Evolutionary conservation across 2,113 vertebrate species (phyloP), one percentile per base, ranked within the genome.

Genomic region (Dasyprocta punctata): DNA sequence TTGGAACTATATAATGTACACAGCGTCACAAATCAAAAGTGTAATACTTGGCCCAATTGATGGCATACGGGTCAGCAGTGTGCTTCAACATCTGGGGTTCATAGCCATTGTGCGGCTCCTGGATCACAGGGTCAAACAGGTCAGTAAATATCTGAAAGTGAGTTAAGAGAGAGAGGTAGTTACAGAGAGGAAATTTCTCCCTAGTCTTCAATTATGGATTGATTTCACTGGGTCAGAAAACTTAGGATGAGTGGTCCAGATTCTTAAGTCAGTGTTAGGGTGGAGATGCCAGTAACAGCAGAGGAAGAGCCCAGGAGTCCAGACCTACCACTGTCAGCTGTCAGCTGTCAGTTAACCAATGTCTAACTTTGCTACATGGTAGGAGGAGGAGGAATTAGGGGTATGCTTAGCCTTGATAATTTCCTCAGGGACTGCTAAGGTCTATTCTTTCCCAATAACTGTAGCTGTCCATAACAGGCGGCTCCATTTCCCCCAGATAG

Each of bases 91-190:
- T 98, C 44, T 56, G 92, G 17, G 99, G 99, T 92, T 99, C 99
- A 81, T 99, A 99, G 49, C 99, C 99, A 0, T 99, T 99, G 98
- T 99, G 99, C 82, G 99, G 98, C 92, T 99, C 99, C 98, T 98
- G 99, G 94, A 99, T 99, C 97, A 99, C 98, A 0, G 99, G 99
- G 97, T 99, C 98, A 89, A 99, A 98, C 52, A 99, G 97, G 1
- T 99, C 99, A 8, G 99, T 99, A 98, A 99, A 99, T 83, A 99
- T 99, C 99, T 99, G 98, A 86, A 93, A 98, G 5, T 67, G 56
- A 80, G 49, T 90, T 60, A 78, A 89, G 89, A 95, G n/a, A 22
- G 11, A 93, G 33, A 73, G 38, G 12, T 86, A 14, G 54, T 78
- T 94, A 89, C 69, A 82, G 54, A 90, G 56, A 63, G 30, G 69